These are phyloP conservation scores for Nomada hirtipes DNA, from an alignment of 2,888 invertebrate species.

Conservation along the genomic window DNA sequence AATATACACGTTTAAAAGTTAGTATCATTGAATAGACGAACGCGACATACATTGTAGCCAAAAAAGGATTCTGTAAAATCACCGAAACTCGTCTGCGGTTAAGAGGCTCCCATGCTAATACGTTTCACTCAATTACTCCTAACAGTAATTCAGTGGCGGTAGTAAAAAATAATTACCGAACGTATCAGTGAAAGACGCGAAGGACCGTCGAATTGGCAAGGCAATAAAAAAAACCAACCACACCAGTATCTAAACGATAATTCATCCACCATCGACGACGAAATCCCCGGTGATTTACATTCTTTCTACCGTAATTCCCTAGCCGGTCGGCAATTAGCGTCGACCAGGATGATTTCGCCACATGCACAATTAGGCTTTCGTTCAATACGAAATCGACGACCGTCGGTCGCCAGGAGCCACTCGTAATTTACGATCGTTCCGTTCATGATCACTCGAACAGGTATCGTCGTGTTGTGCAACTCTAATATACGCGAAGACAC, in stretches of 20 bases:
- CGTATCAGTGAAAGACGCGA: not conserved
- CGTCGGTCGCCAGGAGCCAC: not conserved
- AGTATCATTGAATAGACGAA: no score
- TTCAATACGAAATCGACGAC: constrained; percentile 24
- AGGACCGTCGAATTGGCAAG: not conserved
- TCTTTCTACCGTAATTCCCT: constrained; percentile 2
- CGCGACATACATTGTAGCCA: no score
- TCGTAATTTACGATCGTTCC: constrained; percentile 31
- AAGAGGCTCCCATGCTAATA: not conserved
- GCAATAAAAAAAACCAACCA: not conserved
- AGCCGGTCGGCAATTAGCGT: constrained; percentile 22
- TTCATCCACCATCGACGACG: constrained; percentile 3
- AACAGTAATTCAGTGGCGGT: not conserved
- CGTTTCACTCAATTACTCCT: not conserved
- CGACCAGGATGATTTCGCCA: constrained; percentile 18
- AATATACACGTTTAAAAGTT: no score
- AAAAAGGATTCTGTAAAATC: no score
- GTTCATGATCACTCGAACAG: not conserved
- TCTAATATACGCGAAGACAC: not conserved
- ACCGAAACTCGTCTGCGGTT: no score
- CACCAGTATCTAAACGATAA: constrained; percentile 31
- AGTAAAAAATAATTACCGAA: not conserved
- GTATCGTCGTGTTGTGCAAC: not conserved
- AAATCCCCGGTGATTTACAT: constrained; percentile 15
- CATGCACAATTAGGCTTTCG: constrained; percentile 39